Evolutionary conservation across 1,140 invertebrate genomes (phyloP), one percentile per base, ranked within the genome.

Genomic region (Drosophila repleta): DNA sequence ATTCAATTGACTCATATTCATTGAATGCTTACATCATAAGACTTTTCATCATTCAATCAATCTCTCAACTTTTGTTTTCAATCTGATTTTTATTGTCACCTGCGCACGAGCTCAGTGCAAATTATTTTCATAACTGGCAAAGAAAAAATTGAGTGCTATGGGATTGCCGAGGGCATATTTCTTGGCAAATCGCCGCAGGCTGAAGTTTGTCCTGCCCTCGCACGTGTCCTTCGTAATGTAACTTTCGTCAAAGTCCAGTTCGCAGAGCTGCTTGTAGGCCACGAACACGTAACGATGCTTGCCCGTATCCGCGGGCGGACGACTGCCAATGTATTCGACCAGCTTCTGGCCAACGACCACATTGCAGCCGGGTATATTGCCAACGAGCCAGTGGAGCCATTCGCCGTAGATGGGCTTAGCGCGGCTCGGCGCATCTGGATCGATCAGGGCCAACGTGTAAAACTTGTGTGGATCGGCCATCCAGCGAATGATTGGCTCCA

Each of bases 381-480:
- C 96, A 1, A 98, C 95, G 4, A 98, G 90, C 97, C 97, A 98
- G 91, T 98, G 97, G 76, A 97, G 95, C 95, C 96, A 97, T 92
- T 97, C 96, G 8, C 97, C 93, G 79, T 94, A 95, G 41, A 93
- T 95, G 0, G 95, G 96, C 51, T 95, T 93, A 1, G 94, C 92
- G 0, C 96, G 94, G 79, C 95, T 96, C 5, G 97, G 97, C 7
- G 65, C 55, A 65, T 90, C 89, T 21, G 82, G 64, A 62, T 90
- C 83, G 94, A 88, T 26, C 76, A 96, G 95, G 72, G 94, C 94
- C 0, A 97, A 90, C 3, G 96, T 96, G 78, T 98, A 97, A 63
- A 93, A 94, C 13, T 92, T 83, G 37, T 90, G 79, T 1, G 92
- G 49, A 13, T 96, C 94, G 7, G 94, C 93, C 6, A 92, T 79